Evolutionary conservation across 2,797 vertebrate genomes (phyloP).

Genomic region (Rhinella marina): DNA sequence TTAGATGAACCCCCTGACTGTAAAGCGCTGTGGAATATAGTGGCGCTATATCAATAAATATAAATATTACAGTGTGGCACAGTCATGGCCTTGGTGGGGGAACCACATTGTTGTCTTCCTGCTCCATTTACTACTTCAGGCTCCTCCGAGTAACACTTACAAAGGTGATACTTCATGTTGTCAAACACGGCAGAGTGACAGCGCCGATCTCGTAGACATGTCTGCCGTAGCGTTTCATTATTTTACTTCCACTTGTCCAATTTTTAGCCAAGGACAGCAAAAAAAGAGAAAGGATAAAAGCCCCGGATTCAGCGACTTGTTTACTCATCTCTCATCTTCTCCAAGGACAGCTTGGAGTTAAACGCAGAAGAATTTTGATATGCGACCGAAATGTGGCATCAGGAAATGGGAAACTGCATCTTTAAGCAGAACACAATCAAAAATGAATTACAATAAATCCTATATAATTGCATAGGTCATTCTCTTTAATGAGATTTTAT

Average conservation of each 20-base stretch:
- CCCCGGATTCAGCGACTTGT: background rate
- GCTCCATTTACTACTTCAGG: background rate
- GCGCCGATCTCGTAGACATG: background rate
- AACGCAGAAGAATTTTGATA: conserved; percentile 79
- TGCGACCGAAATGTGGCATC: conserved; percentile 83
- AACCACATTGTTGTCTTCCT: background rate
- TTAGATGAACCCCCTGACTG: too few species aligned
- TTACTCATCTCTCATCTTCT: conserved; percentile 63
- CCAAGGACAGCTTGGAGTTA: conserved; percentile 76
- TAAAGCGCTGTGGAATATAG: too few species aligned
- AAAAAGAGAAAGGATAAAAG: background rate
- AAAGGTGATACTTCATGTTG: background rate
- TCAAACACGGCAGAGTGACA: background rate
- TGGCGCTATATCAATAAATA: too few species aligned
- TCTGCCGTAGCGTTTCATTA: background rate
- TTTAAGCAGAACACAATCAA: conserved; percentile 87
- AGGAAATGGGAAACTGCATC: conserved; percentile 88
- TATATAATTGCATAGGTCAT: conserved; percentile 89
- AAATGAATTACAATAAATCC: conserved; percentile 89
- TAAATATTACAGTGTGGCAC: background rate
- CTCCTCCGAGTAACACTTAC: background rate
- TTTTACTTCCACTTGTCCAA: background rate
- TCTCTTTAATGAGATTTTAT: conserved; percentile 99
- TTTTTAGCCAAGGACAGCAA: background rate
- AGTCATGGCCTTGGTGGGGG: background rate